Evolutionary conservation across 2,797 vertebrate genomes (phyloP).

Genomic region (Gobionotothen gibberifrons): DNA sequence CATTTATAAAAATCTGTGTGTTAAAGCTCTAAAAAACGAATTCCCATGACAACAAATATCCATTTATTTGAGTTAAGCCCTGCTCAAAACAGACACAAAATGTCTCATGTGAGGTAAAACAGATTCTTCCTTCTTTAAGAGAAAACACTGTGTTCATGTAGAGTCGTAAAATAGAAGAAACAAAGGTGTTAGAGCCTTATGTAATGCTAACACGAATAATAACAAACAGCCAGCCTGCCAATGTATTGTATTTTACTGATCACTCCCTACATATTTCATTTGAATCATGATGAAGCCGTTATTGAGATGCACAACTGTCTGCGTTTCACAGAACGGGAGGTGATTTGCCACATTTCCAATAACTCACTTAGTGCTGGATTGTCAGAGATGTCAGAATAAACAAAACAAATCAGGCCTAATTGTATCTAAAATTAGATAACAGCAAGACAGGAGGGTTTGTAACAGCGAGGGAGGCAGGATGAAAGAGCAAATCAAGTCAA

Average conservation of each 20-base stretch:
- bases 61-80: background rate
- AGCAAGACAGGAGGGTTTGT: slow-evolving; percentile 63
- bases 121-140: background rate
- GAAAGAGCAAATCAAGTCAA: slow-evolving; percentile 70
- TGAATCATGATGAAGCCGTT: slow-evolving; percentile 39
- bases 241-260: slow-evolving; percentile 23
- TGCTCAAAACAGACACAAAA: background rate
- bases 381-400: slow-evolving; percentile 65
- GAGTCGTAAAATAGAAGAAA: background rate
- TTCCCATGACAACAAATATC: background rate
- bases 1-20: background rate
- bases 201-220: slow-evolving; percentile 1
- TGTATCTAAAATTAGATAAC: slow-evolving; percentile 78
- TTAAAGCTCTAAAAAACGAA: background rate
- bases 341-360: slow-evolving; percentile 55
- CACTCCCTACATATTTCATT: slow-evolving; percentile 24
- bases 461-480: slow-evolving; percentile 59
- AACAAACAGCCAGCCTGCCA: slow-evolving; percentile 14
- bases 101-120: slow-evolving; percentile 2
- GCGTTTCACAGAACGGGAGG: slow-evolving; percentile 28
- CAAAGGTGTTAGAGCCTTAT: background rate
- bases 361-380: slow-evolving; percentile 53
- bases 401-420: slow-evolving; percentile 78
- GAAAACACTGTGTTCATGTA: background rate
- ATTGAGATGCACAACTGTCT: slow-evolving; percentile 25